These are phyloP conservation scores for Cyprinodon diabolis DNA, from an alignment of 2,797 vertebrate genomes.

Conservation along the genomic window DNA sequence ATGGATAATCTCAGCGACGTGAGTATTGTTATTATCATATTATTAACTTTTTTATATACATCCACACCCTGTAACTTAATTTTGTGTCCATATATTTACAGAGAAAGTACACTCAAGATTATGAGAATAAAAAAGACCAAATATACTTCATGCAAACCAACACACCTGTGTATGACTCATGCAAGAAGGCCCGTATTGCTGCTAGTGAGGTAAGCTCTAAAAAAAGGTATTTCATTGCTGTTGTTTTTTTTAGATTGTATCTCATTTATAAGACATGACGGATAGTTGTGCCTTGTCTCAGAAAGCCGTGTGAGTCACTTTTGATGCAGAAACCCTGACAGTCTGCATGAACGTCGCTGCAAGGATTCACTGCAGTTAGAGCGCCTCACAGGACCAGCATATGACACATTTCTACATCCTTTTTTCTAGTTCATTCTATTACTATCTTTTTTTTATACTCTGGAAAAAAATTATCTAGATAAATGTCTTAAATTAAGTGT, in stretches of 20 bases:
- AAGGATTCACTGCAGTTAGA: slow-evolving; percentile 10
- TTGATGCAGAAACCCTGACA: slow-evolving; percentile 47
- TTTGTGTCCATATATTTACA: slow-evolving; percentile 58
- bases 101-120: slow-evolving; percentile 92
- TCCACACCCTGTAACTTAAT: slow-evolving; percentile 1
- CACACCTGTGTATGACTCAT: slow-evolving; percentile 89
- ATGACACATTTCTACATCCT: slow-evolving; percentile 5
- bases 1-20: slow-evolving; percentile 92
- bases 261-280: slow-evolving; percentile 60
- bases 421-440: background rate
- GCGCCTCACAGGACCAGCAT: background rate
- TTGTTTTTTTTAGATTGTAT: slow-evolving; percentile 34
- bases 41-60: background rate
- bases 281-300: slow-evolving; percentile 48
- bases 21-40: slow-evolving; percentile 54
- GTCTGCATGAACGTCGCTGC: slow-evolving; percentile 23
- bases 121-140: slow-evolving; percentile 92
- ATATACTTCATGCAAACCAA: slow-evolving; percentile 98
- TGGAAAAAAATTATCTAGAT: too few relatives aligned
- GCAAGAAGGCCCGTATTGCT: slow-evolving; percentile 86
- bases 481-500: too few relatives aligned
- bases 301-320: slow-evolving; percentile 60
- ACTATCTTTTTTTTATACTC: too few relatives aligned
- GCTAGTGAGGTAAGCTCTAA: slow-evolving; percentile 85
- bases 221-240: slow-evolving; percentile 19